Evolutionary conservation across 2,888 invertebrate species (phyloP), one percentile per base, ranked within the genome.

Genomic region (Scrobipalpa costella): DNA sequence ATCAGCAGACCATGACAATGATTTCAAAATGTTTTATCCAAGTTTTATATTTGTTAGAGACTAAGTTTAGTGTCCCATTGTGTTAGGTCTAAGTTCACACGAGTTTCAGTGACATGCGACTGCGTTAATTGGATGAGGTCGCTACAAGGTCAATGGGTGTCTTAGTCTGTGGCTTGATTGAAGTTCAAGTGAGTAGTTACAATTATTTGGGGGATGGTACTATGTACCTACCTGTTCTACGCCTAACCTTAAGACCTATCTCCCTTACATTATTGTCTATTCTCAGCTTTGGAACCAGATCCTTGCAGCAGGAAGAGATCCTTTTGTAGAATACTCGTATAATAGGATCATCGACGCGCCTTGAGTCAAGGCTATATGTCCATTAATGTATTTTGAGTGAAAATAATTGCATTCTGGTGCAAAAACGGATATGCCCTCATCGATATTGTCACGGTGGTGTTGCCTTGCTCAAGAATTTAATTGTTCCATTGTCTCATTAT

Each of bases 401-500:
- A 44, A 44, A 44, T 44, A 5, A 44, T 15, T 40, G 13, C 11
- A n/a, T n/a, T 3, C 15, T 6, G 15, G 7, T 6, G n/a, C 3
- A 7, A 44, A 44, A 44, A 44, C 44, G 44, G 44, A 44, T 44
- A n/a, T 15, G 15, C 44, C 44, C 47, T 34, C 47, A 62, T 62
- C 38, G 17, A 62, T 57, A 33, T 8, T 15, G 55, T 55, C 33
- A 34, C 27, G 55, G 52, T 33, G 33, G 55, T 27, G 33, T 55
- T 15, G 36, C 19, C 5, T 57, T 62, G 57, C 62, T 49, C 40
- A 62, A 62, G 34, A 11, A 15, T 57, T 33, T 62, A 62, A 62
- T 62, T 62, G 57, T 62, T 62, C 62, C 47, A 57, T 57, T 62
- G 40, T 33, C n/a, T 13, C 55, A 27, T 52, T 62, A 44, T 36